phyloP scores from a whole-genome alignment of 2,888 invertebrate genomes.

The Melinaea menophilus region DNA sequence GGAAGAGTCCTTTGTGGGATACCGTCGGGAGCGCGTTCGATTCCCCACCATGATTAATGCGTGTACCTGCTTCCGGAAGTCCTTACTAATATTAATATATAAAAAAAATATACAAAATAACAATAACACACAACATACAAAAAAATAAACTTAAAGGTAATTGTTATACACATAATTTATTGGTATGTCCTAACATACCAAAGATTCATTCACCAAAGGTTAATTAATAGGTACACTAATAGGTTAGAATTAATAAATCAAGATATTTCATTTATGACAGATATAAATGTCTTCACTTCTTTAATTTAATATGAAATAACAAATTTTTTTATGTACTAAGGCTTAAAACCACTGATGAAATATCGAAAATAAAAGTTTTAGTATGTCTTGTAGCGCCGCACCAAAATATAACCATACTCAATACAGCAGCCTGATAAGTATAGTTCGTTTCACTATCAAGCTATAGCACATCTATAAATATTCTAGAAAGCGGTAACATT shows the following conservation, averaged over 20 bases:
- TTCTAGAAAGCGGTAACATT: constrained; percentile 5
- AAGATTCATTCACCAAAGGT: too few relatives aligned
- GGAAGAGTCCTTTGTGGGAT: constrained; percentile 27
- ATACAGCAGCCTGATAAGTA: background rate
- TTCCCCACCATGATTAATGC: constrained; percentile 29
- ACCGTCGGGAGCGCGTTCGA: constrained; percentile 26
- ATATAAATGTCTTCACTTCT: too few relatives aligned
- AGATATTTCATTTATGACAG: too few relatives aligned
- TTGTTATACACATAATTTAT: background rate
- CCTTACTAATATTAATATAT: constrained; percentile 7
- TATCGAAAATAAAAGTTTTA: too few relatives aligned
- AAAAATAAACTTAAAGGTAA: background rate
- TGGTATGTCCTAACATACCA: too few relatives aligned
- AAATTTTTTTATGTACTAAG: too few relatives aligned
- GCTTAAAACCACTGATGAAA: too few relatives aligned
- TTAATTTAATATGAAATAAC: too few relatives aligned
- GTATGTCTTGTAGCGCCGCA: too few relatives aligned
- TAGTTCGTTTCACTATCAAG: background rate
- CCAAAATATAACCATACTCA: too few relatives aligned
- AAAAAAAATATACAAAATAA: background rate
- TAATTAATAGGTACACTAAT: too few relatives aligned
- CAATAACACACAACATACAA: background rate
- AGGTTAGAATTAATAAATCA: too few relatives aligned
- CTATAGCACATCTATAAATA: constrained; percentile 6
- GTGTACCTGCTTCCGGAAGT: constrained; percentile 10